phyloP scores from a whole-genome alignment of 2,797 vertebrate genomes.

The Bovichtus variegatus region DNA sequence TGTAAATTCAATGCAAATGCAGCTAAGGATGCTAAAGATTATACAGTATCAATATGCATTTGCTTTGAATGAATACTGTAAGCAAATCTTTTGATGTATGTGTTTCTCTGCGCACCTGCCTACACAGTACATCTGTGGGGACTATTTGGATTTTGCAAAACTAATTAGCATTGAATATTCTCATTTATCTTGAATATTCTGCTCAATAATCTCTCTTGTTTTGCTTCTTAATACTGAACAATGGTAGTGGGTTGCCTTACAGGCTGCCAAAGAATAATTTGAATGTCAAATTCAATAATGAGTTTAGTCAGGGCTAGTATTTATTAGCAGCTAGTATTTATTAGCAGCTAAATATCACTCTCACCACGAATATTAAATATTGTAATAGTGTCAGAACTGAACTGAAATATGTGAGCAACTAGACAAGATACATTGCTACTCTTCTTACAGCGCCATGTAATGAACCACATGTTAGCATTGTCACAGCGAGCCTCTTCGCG shows the following conservation, averaged over 20 bases:
- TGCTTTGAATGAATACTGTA: conserved; percentile 64
- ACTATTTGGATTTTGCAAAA: conserved; percentile 39
- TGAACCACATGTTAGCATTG: background rate
- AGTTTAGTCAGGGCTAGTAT: background rate
- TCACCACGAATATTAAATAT: conserved; percentile 6
- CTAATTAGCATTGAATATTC: conserved; percentile 47
- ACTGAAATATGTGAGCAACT: background rate
- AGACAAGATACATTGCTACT: background rate
- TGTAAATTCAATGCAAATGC: conserved; percentile 74
- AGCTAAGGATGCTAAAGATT: conserved; percentile 59
- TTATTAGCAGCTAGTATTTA: too few relatives aligned
- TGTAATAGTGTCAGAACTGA: background rate
- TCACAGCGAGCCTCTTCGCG: background rate
- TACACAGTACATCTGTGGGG: conserved; percentile 47
- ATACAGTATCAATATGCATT: conserved; percentile 59
- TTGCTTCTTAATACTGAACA: background rate
- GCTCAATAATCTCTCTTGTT: background rate
- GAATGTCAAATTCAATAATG: conserved; percentile 18
- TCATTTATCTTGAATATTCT: conserved; percentile 26
- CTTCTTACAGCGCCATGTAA: background rate
- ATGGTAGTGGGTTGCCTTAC: background rate
- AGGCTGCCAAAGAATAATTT: conserved; percentile 7
- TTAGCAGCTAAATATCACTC: background rate
- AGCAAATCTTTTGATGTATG: conserved; percentile 60
- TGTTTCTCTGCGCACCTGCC: conserved; percentile 45